Base-by-base conservation (phyloP, 2,888 invertebrate species). In the Lagria hirta region DNA sequence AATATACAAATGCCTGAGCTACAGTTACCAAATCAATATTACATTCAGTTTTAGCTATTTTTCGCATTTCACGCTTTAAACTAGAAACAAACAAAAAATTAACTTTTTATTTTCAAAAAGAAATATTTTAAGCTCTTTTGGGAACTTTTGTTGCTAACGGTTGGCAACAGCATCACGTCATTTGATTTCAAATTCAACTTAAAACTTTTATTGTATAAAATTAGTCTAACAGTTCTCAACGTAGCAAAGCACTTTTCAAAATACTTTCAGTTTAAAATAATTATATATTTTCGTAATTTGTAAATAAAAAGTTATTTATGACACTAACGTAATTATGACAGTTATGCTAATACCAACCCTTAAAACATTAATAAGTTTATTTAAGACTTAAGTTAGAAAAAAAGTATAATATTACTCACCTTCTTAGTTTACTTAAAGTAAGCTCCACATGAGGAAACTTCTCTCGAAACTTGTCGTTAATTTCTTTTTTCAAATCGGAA, bases 1-100 rank as follows among this genome's bases (percentile, higher is more conserved):
- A 98, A 73, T 94, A 98, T n/a, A 97, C 97, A 67, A 94, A 97
- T 0, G 96, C 90, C 69, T 95, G 94, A 10, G 98, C 96, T 10
- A 98, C 89, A 1, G 93, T 93, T 48, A 96, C 75, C 45, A 95
- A 75, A 73, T 98, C 97, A 33, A 80, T 79, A 44, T 86, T 84
- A 58, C 81, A 82, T 70, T 93, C 91, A 61, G 85, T 76, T 70
- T 88, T 89, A 2, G 89, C 90, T 43, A 93, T 92, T 71, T 92
- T 89, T 13, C 89, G 80, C 91, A 98, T 92, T 75, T 97, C 97
- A 55, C 91, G 82, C 72, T 98, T 98, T 52, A 98, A 82, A 72
- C 97, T 93, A 72, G 26, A 75, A 65, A 7, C 29, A 30, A 26
- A 34, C 20, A 4, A 36, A n/a, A n/a, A 17, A 7, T 30, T 16